Conservation (phyloP, 2,888 invertebrate genomes). For the Zonitis immaculata region DNA sequence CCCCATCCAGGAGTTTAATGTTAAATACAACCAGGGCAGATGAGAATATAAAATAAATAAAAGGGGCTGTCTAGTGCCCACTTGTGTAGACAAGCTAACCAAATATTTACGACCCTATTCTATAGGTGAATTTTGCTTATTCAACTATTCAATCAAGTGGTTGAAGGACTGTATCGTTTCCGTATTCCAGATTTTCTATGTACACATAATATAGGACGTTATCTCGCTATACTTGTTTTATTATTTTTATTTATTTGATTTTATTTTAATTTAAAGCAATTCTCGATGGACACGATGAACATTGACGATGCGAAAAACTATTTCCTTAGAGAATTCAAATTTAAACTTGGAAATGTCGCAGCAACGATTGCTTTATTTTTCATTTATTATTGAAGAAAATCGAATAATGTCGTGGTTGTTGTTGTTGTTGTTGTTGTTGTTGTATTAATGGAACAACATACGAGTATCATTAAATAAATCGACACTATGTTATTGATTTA, state of each 20-base stretch:
- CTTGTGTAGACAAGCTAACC: constrained; percentile 12
- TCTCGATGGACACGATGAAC: not conserved
- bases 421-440: too few relatives aligned
- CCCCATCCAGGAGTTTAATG: constrained; percentile 18
- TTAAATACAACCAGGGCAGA: constrained; percentile 9
- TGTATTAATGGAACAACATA: not conserved
- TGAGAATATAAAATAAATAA: constrained; percentile 21
- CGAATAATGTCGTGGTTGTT: too few relatives aligned
- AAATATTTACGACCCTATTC: constrained; percentile 16
- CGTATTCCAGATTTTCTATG: not conserved
- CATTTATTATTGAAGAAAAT: not conserved
- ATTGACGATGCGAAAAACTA: not conserved
- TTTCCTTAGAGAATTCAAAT: not conserved
- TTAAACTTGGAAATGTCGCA: not conserved
- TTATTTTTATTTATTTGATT: too few relatives aligned
- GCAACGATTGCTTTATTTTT: too few relatives aligned
- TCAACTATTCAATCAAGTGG: constrained; percentile 19
- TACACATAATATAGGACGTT: too few relatives aligned
- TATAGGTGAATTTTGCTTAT: constrained; percentile 12
- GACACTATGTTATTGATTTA: not conserved
- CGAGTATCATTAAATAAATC: not conserved
- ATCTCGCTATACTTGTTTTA: too few relatives aligned
- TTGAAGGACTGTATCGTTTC: constrained; percentile 3
- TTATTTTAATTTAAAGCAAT: too few relatives aligned
- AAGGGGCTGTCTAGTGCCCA: constrained; percentile 24